Evolutionary conservation across 1,140 invertebrate species (phyloP), one percentile per base, ranked within the genome.

Genomic region (Drosophila dunni): DNA sequence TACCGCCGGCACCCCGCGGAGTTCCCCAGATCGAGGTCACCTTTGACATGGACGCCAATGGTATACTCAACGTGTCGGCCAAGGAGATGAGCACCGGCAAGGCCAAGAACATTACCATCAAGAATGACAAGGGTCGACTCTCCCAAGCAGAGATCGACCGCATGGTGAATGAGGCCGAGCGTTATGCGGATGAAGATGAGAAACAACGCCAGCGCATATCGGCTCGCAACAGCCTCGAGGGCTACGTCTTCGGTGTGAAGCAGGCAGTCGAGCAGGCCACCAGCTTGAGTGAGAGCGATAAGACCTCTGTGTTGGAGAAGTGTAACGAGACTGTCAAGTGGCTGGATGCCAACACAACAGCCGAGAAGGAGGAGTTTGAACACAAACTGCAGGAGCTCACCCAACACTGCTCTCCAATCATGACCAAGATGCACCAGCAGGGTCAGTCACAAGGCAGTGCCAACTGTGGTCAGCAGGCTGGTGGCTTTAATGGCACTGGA

Each of bases 91-190:
- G 93, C 57, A 94, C 93, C 0, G 93, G 94, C 5, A 94, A 93
- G 94, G 46, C 94, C 92, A 62, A 94, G 94, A 96, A 97, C 85
- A 97, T 97, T 77, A 96, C 95, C 11, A 97, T 97, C 69, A 97
- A 96, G 36, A 97, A 97, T 85, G 96, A 97, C 91, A 97, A 97
- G 86, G 96, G 96, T 42, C 94, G 97, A 60, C 93, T 97, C 5
- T 95, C 94, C 7, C 96, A 97, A 84, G 95, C 96, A 24, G 96
- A 97, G 73, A 97, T 97, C 81, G 96, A 97, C 63, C 81, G 86
- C 64, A 90, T 90, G 86, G 83, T 90, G 7, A 79, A 74, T 69
- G 86, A 90, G 61, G 86, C 86, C 8, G 86, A 90, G 66, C 75
- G 72, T 20, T 90, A 88, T 54, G 83, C 81, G 15, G 93, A 94